A percentile compares a stretch with the other conserved stretches of the same genome.
phyloP scores from a whole-genome alignment of 2,888 invertebrate genomes.

The Xiphydria camelus region DNA sequence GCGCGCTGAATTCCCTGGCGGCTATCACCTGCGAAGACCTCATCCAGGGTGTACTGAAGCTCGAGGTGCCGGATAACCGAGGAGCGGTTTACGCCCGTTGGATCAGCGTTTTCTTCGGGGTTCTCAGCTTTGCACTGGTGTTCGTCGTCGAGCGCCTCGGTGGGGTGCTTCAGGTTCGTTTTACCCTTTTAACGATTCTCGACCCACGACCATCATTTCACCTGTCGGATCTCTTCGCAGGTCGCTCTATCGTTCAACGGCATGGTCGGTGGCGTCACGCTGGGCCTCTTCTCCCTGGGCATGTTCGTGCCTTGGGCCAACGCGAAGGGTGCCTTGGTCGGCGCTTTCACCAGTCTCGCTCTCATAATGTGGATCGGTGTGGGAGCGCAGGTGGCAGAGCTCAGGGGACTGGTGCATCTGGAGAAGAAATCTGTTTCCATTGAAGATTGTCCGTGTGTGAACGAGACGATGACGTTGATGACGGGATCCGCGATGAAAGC shows the following conservation, averaged over 20 bases:
- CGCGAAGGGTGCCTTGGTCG: slow-evolving; percentile 72
- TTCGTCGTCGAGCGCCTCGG: slow-evolving; percentile 87
- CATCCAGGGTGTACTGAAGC: slow-evolving; percentile 71
- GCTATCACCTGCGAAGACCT: slow-evolving; percentile 91
- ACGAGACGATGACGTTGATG: slow-evolving; percentile 39
- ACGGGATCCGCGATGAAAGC: slow-evolving; percentile 10
- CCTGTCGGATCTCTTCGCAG: slow-evolving; percentile 38
- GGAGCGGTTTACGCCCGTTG: slow-evolving; percentile 75
- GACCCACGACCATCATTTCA: neutral
- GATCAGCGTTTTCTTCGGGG: slow-evolving; percentile 73
- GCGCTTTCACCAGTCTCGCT: slow-evolving; percentile 65
- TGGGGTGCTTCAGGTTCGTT: slow-evolving; percentile 75
- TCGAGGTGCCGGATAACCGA: slow-evolving; percentile 72
- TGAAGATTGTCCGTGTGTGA: slow-evolving; percentile 61
- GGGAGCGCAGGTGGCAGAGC: slow-evolving; percentile 68
- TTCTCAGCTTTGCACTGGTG: slow-evolving; percentile 77
- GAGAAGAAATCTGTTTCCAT: slow-evolving; percentile 60
- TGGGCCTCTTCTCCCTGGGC: slow-evolving; percentile 85
- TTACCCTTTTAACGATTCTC: neutral
- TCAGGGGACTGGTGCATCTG: slow-evolving; percentile 55
- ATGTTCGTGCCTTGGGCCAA: slow-evolving; percentile 90
- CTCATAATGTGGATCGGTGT: slow-evolving; percentile 69
- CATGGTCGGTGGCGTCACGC: slow-evolving; percentile 84
- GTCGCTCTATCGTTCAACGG: slow-evolving; percentile 87
- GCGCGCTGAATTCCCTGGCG: slow-evolving; percentile 91